Percentiles rank a stretch among this genome's conserved stretches.
phyloP scores from a whole-genome alignment of 2,888 invertebrate species.

The Eucriotettix oculatus region DNA sequence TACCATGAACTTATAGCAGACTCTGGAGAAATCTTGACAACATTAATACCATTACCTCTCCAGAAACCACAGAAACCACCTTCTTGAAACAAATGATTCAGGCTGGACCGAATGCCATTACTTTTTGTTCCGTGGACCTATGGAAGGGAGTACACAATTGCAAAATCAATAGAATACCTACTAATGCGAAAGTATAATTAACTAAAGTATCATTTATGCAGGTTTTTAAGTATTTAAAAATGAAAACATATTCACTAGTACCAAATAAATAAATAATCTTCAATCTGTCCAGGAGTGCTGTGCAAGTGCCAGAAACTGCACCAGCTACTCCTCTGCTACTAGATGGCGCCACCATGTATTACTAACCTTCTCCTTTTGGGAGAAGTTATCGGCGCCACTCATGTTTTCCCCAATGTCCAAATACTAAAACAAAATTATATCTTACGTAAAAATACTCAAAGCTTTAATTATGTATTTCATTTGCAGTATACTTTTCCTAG shows the following conservation, averaged over 20 bases:
- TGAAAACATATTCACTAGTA: too few relatives aligned
- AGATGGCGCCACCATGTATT: constrained; percentile 99
- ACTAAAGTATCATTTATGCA: too few relatives aligned
- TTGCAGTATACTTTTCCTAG: too few relatives aligned
- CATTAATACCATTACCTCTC: constrained; percentile 97
- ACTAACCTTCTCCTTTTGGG: constrained; percentile 84
- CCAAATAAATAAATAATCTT: constrained; percentile 44
- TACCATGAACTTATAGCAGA: constrained; percentile 95
- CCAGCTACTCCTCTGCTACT: constrained; percentile 95
- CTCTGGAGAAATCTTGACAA: constrained; percentile 98
- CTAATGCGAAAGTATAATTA: too few relatives aligned
- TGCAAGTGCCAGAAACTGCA: constrained; percentile 87
- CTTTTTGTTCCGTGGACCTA: constrained; percentile 81
- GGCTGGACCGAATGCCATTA: constrained; percentile 37
- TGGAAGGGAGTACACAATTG: constrained; percentile 1
- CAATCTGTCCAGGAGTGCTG: constrained; percentile 90
- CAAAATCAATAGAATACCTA: background rate
- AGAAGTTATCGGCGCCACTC: constrained; percentile 97
- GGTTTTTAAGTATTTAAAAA: too few relatives aligned
- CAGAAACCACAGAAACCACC: constrained; percentile 84
- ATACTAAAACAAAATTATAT: constrained; percentile 44
- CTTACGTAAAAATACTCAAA: too few relatives aligned
- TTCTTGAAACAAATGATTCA: constrained; percentile 76
- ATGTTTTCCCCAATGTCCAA: constrained; percentile 94
- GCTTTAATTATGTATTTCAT: too few relatives aligned